These are phyloP conservation scores for Thermophis baileyi DNA, from an alignment of 2,113 vertebrate species.

Conservation along the genomic window DNA sequence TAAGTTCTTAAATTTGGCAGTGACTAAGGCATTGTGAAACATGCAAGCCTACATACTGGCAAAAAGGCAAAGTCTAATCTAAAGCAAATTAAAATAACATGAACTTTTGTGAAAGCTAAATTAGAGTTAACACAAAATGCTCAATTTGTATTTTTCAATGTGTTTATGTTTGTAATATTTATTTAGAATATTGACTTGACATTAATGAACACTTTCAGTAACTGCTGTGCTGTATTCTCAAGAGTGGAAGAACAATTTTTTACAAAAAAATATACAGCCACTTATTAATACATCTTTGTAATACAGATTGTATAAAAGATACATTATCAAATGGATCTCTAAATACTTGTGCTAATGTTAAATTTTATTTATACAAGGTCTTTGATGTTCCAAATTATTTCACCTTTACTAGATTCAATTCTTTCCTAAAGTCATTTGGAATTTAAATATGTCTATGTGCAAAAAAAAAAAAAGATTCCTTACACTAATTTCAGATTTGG, in stretches of 20 bases:
- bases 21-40: neutral
- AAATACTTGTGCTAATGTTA: neutral
- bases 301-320: neutral
- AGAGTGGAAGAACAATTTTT: neutral
- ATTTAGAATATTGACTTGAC: neutral
- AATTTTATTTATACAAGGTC: neutral
- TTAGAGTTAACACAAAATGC: neutral
- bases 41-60: constrained; percentile 11
- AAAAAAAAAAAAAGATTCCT: neutral
- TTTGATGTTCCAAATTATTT: neutral
- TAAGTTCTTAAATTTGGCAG: accelerated
- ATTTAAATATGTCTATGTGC: neutral
- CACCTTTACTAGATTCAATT: neutral
- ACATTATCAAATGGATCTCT: neutral
- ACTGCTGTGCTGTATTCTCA: neutral
- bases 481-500: neutral
- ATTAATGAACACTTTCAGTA: neutral
- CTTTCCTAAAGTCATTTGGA: neutral
- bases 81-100: constrained; percentile 35
- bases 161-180: neutral
- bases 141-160: neutral
- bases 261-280: neutral
- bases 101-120: neutral
- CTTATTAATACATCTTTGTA: neutral
- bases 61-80: constrained; percentile 12